Conservation (phyloP, 2,113 vertebrate genomes). For the Cygnus buccinator region DNA sequence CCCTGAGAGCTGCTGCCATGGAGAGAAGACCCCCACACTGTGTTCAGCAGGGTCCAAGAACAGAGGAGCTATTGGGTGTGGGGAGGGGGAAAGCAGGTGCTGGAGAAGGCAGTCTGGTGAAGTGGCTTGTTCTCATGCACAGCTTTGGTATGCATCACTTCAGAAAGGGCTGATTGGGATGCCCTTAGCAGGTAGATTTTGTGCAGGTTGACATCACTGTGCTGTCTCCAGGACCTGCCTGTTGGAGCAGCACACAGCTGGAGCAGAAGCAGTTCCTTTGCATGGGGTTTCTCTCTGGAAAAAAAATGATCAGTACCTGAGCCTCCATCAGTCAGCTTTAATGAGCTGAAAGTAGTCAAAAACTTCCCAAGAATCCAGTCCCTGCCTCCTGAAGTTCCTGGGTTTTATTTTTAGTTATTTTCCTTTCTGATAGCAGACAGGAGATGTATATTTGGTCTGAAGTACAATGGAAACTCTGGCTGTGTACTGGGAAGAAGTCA, state of each 20-base stretch:
- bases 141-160: neutral
- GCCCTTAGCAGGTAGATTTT: neutral
- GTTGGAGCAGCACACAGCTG: neutral
- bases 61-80: neutral
- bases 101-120: neutral
- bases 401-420: neutral
- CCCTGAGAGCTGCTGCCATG: neutral
- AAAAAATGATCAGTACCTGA: neutral
- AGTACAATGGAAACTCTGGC: neutral
- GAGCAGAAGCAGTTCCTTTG: neutral
- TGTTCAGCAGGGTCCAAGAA: neutral
- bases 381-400: neutral
- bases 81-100: too few relatives aligned
- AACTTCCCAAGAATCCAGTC: neutral
- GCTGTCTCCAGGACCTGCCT: neutral
- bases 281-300: neutral
- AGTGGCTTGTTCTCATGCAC: neutral
- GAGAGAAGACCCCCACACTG: neutral
- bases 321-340: neutral
- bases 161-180: neutral
- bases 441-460: neutral
- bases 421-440: neutral
- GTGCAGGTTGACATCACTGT: neutral
- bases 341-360: neutral
- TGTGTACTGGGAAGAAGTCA: neutral